Percentiles rank a stretch among this genome's conserved stretches.
These are phyloP conservation scores for Lycocerus yunnanus DNA, from an alignment of 2,888 invertebrate species.

Conservation along the genomic window DNA sequence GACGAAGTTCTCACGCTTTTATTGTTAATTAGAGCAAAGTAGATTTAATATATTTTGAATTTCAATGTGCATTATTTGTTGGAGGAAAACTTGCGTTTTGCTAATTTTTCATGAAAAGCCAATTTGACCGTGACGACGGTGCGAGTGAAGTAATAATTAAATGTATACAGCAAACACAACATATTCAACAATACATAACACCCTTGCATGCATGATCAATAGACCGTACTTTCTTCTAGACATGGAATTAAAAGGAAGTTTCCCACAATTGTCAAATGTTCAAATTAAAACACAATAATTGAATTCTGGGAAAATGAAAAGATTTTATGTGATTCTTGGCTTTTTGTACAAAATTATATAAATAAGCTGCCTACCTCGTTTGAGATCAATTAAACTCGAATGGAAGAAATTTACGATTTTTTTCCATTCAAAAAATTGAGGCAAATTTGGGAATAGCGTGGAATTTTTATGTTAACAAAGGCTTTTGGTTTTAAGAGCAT, in stretches of 20 bases:
- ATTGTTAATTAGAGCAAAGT: neutral
- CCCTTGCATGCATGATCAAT: slow-evolving; percentile 14
- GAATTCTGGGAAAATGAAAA: slow-evolving; percentile 13
- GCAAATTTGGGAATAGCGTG: slow-evolving; percentile 14
- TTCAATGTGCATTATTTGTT: neutral
- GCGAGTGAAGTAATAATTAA: neutral
- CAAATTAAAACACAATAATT: slow-evolving; percentile 13
- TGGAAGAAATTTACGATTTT: slow-evolving; percentile 9
- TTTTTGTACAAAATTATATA: neutral
- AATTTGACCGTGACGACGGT: neutral
- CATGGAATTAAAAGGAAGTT: slow-evolving; percentile 1
- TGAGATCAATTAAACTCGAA: slow-evolving; percentile 4
- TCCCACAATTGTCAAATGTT: slow-evolving; percentile 19
- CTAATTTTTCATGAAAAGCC: neutral
- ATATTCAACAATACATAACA: neutral
- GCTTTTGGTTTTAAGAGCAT: slow-evolving; percentile 7
- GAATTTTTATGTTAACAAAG: slow-evolving; percentile 4
- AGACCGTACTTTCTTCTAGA: slow-evolving; percentile 12
- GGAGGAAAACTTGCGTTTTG: neutral
- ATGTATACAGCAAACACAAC: neutral
- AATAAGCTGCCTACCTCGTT: neutral
- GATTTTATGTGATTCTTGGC: neutral
- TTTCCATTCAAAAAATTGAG: slow-evolving; percentile 3
- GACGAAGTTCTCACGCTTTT: neutral
- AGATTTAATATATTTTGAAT: neutral